Conservation (phyloP, 2,888 invertebrate genomes). For the Ischnura elegans region DNA sequence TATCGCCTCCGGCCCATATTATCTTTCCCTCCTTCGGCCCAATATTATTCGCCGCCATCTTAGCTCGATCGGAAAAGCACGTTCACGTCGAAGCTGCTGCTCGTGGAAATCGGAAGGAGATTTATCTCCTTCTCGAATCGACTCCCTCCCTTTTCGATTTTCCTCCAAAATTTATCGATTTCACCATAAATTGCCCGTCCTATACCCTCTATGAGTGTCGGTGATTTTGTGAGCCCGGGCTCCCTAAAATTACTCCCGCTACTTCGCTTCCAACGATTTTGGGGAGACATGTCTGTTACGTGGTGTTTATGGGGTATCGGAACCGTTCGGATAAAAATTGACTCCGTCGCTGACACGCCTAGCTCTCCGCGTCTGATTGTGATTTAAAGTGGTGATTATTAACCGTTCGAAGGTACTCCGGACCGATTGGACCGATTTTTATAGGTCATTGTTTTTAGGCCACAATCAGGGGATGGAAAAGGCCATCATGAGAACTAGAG, state of each 20-base stretch:
- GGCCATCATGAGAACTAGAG: too few relatives aligned
- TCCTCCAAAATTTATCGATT: not conserved
- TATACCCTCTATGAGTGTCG: not conserved
- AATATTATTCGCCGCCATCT: not conserved
- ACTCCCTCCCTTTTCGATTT: not conserved
- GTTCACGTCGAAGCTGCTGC: not conserved
- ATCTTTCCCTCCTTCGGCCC: not conserved
- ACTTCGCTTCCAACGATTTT: not conserved
- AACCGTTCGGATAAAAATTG: not conserved
- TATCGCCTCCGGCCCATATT: not conserved
- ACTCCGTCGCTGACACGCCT: not conserved
- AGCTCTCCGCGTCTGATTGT: constrained; percentile 19
- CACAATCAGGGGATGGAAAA: not conserved
- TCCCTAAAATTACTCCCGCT: not conserved
- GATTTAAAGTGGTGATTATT: constrained; percentile 4
- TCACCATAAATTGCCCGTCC: not conserved
- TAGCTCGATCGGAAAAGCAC: not conserved
- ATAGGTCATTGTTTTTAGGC: not conserved
- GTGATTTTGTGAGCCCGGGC: not conserved
- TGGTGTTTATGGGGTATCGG: not conserved
- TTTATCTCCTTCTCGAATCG: not conserved
- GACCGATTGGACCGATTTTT: too few relatives aligned
- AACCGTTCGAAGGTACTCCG: not conserved
- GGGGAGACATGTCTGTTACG: not conserved
- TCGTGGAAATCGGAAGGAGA: not conserved